A percentile compares a stretch with the other conserved stretches of the same genome.
Conservation (phyloP, 2,797 vertebrate genomes). For the Orestias chungarensis region DNA sequence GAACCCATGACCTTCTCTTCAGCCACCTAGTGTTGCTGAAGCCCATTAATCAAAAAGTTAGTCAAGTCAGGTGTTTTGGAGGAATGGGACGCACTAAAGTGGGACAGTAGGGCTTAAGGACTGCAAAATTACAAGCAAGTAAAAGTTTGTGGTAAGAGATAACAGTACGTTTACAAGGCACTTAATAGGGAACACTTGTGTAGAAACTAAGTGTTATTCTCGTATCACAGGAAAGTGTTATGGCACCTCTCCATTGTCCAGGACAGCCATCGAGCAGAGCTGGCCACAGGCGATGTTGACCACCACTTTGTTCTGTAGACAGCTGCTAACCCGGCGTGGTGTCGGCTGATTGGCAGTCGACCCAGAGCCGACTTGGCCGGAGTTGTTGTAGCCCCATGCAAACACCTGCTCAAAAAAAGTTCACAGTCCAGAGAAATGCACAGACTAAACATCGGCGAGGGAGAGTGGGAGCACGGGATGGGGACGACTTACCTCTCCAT, state of each 20-base stretch:
- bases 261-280: conserved; percentile 96
- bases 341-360: conserved; percentile 98
- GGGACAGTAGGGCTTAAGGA: too few species aligned
- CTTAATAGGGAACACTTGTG: not conserved
- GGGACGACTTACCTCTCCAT: conserved; percentile 88
- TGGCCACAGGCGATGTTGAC: conserved; percentile 95
- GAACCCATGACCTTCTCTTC: too few species aligned
- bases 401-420: conserved; percentile 82
- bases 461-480: not conserved
- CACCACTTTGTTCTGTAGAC: conserved; percentile 94
- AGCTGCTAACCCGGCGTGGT: conserved; percentile 93
- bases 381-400: conserved; percentile 99
- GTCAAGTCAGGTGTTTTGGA: too few species aligned
- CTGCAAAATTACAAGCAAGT: not conserved
- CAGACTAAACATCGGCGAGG: not conserved
- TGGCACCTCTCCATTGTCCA: conserved; percentile 94
- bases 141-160: not conserved
- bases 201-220: not conserved
- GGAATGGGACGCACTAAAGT: too few species aligned
- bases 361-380: conserved; percentile 96
- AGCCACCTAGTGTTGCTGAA: too few species aligned
- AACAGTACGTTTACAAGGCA: not conserved
- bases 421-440: not conserved
- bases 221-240: not conserved
- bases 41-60: too few species aligned